phyloP scores from a whole-genome alignment of 2,797 vertebrate species.

The Calcarius lapponicus region DNA sequence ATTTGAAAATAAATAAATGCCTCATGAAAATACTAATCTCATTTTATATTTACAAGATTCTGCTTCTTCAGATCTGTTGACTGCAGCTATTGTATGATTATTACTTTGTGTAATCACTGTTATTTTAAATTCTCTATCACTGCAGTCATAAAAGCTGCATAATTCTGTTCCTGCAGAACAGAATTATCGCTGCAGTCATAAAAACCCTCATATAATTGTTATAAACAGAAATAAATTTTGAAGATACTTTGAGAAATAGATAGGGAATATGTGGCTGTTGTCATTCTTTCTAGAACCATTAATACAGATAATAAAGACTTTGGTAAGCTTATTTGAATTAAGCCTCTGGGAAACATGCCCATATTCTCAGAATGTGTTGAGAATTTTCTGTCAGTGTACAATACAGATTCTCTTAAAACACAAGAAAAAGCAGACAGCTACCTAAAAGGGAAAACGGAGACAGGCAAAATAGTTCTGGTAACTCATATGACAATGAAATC shows the following conservation, averaged over 20 bases:
- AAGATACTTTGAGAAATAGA: not conserved
- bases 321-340: not conserved
- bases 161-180: not conserved
- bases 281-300: not conserved
- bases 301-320: not conserved
- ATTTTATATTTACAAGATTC: conserved; percentile 41
- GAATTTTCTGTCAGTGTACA: not conserved
- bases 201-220: not conserved
- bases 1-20: conserved; percentile 32
- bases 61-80: not conserved
- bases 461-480: not conserved
- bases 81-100: not conserved
- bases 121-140: not conserved
- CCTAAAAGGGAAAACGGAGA: not conserved
- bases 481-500: not conserved
- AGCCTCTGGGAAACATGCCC: not conserved
- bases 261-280: not conserved
- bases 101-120: not conserved
- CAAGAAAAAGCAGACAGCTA: not conserved
- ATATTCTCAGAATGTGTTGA: not conserved
- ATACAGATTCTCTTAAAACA: not conserved
- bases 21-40: conserved; percentile 30
- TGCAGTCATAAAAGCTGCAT: not conserved
- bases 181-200: not conserved
- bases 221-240: not conserved